Evolutionary conservation across 2,888 invertebrate genomes (phyloP).

Genomic region (Eupithecia tripunctaria): DNA sequence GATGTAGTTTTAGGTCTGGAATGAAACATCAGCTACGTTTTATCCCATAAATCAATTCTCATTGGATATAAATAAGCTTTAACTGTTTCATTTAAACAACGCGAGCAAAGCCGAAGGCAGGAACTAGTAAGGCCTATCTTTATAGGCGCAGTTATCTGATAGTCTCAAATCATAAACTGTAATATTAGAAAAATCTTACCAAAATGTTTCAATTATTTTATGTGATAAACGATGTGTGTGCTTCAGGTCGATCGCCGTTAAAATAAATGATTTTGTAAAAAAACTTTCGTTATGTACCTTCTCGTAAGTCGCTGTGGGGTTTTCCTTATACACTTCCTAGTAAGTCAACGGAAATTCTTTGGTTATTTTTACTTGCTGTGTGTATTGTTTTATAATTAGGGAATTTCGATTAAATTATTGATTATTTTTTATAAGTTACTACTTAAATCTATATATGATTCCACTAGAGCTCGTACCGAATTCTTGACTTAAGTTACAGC

Average conservation of each 20-base stretch:
- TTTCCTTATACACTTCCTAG: slow-evolving; percentile 31
- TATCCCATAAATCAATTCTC: too few relatives aligned
- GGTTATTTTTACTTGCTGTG: background rate
- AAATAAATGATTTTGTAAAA: slow-evolving; percentile 22
- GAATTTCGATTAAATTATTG: background rate
- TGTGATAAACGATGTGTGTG: background rate
- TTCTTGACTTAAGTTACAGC: background rate
- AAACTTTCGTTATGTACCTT: slow-evolving; percentile 27
- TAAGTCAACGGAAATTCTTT: slow-evolving; percentile 26
- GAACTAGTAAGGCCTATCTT: too few relatives aligned
- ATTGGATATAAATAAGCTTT: too few relatives aligned
- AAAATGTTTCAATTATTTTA: background rate
- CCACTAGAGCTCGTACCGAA: background rate
- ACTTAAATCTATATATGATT: background rate
- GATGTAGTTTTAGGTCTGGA: too few relatives aligned
- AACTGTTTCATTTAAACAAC: too few relatives aligned
- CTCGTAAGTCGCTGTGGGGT: slow-evolving; percentile 20
- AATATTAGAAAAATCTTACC: slow-evolving; percentile 5
- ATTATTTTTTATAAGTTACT: background rate
- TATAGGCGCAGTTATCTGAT: too few relatives aligned
- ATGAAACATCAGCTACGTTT: too few relatives aligned
- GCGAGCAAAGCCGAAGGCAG: too few relatives aligned
- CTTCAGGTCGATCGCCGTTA: slow-evolving; percentile 18
- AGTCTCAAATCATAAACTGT: too few relatives aligned
- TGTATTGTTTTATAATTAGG: background rate